Evolutionary conservation across 2,113 vertebrate species (phyloP), one percentile per base, ranked within the genome.

Genomic region (Macrotus californicus): DNA sequence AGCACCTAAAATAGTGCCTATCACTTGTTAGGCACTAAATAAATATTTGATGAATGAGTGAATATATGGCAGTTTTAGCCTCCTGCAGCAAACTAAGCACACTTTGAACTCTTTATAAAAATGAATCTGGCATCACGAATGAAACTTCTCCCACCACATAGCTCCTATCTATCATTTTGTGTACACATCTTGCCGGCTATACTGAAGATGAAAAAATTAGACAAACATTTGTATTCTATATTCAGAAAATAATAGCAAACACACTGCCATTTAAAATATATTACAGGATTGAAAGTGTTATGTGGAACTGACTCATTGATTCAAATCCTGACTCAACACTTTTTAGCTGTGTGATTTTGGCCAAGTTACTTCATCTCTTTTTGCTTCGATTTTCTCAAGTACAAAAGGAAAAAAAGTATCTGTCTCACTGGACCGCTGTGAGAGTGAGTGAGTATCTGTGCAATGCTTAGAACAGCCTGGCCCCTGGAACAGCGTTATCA

Each of bases 371-470:
- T 79, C 43, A 73, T 59, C n/a, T 93, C 41, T 91, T 72, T 84
- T 46, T 93, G 54, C 26, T 93, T 91, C 34, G 84, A 80, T 89
- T 93, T 97, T 89, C 84, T 80, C 66, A 94, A 91, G 41, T 82
- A 54, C 24, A 91, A 39, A 77, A 90, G 4, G 29, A 1, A 26
- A 67, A 81, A 85, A 77, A 94, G 39, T 21, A 92, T 31, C 43
- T 84, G 81, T 10, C 13, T 82, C 13, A 39, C 21, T 88, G 39
- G 84, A 81, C 87, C 72, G 81, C 6, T 90, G 48, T 81, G 36
- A 14, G 22, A 29, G 79, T 46, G 70, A 56, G n/a, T 48, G 41
- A 72, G 43, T 87, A 61, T 64, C 3, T 59, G 24, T 46, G 34
- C 94, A 52, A 19, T 69, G 21, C 34, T 79, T 34, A 87, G 54